Conservation (phyloP, 2,797 vertebrate species). For the Chaetophractus vellerosus region DNA sequence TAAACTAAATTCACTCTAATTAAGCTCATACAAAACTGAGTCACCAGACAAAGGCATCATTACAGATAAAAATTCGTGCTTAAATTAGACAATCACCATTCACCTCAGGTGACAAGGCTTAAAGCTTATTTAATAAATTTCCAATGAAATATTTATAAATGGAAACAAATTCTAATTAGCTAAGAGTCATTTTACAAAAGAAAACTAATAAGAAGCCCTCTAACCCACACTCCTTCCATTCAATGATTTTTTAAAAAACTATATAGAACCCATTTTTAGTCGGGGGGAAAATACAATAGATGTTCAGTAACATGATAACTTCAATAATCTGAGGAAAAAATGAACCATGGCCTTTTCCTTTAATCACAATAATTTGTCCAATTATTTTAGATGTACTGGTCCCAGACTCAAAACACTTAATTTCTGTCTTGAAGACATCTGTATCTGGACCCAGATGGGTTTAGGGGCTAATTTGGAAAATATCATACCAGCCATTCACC, state of each 20-base stretch:
- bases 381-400: conserved; percentile 64
- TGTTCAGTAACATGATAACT: conserved; percentile 12
- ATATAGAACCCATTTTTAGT: conserved; percentile 62
- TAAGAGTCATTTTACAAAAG: conserved; percentile 77
- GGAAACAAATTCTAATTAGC: conserved; percentile 87
- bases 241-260: conserved; percentile 2
- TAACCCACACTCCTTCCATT: conserved; percentile 56
- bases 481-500: not conserved
- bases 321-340: conserved; percentile 64
- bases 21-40: conserved; percentile 73
- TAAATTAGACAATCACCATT: conserved; percentile 84
- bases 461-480: not conserved
- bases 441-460: not conserved
- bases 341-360: conserved; percentile 50
- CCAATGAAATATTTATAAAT: conserved; percentile 85
- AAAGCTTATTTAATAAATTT: conserved; percentile 84
- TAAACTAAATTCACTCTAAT: conserved; percentile 55
- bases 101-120: conserved; percentile 81
- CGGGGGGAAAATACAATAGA: not conserved
- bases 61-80: conserved; percentile 78
- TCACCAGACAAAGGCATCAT: conserved; percentile 73
- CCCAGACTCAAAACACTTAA: conserved; percentile 13
- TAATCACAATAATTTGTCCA: conserved; percentile 57
- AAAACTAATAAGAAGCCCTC: conserved; percentile 66
- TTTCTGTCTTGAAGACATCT: conserved; percentile 40